Evolutionary conservation across 2,888 invertebrate genomes (phyloP).

Genomic region (Lumbricus terrestris): DNA sequence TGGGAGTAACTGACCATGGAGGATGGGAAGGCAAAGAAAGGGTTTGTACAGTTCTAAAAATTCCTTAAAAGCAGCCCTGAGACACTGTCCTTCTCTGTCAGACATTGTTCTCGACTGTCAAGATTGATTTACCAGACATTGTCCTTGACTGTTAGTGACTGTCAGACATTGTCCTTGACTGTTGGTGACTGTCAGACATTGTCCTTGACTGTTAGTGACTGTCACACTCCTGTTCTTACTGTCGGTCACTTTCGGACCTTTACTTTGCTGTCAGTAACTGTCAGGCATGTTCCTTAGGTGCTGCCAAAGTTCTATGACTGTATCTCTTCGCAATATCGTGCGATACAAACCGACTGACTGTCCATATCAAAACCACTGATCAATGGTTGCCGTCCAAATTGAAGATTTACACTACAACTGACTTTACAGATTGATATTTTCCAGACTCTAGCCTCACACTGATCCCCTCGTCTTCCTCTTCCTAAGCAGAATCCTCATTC

Average conservation of each 20-base stretch:
- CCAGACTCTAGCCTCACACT: background rate
- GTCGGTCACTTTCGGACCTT: too few species aligned
- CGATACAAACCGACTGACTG: background rate
- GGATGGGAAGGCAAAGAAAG: too few species aligned
- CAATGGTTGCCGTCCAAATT: background rate
- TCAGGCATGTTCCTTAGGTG: too few species aligned
- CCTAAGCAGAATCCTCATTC: background rate
- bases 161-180: too few species aligned
- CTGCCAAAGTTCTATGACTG: too few species aligned
- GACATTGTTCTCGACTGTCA: background rate
- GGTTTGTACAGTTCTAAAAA: too few species aligned
- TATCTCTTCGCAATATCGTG: background rate
- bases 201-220: too few species aligned
- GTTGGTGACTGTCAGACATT: too few species aligned
- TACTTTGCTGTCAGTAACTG: too few species aligned
- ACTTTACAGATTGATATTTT: background rate
- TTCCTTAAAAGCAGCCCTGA: too few species aligned
- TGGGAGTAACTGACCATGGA: too few species aligned
- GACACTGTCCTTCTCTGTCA: background rate
- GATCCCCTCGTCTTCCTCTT: background rate
- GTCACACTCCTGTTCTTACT: too few species aligned
- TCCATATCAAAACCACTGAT: background rate
- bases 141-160: background rate
- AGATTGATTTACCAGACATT: background rate
- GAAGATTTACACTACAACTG: background rate